These are phyloP conservation scores for Psittacara wagleri DNA, from an alignment of 2,113 vertebrate genomes.

Conservation along the genomic window DNA sequence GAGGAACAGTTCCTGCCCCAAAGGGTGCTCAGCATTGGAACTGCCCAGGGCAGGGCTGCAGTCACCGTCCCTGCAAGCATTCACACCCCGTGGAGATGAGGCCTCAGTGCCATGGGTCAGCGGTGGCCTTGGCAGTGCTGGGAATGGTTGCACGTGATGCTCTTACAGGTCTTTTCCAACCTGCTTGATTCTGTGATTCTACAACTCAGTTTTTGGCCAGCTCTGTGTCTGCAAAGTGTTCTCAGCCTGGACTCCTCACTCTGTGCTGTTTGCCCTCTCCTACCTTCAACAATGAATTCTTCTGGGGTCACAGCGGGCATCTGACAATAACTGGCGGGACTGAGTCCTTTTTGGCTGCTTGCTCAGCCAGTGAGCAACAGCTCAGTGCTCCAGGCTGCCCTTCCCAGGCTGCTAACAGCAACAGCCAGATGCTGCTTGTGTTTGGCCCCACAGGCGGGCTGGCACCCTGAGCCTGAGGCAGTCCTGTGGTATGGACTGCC, in stretches of 20 bases:
- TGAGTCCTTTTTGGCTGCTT: neutral
- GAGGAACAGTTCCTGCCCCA: no score
- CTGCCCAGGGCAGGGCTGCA: neutral
- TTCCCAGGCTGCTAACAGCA: neutral
- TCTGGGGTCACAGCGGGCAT: neutral
- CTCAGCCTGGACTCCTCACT: neutral
- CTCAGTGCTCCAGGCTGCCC: neutral
- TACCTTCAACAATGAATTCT: neutral
- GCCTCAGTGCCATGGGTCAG: neutral
- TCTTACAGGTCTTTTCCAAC: neutral
- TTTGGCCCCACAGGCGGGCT: neutral
- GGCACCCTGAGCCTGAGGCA: neutral
- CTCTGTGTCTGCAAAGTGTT: neutral
- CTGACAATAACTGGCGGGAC: neutral
- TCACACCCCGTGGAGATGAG: rapidly evolving
- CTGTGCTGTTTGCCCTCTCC: neutral
- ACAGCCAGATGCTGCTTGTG: neutral
- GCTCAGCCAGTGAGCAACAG: neutral
- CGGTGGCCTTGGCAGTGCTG: neutral
- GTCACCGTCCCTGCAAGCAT: rapidly evolving
- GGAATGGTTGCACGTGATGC: neutral
- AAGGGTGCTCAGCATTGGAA: neutral
- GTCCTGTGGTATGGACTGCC: neutral
- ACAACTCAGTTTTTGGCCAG: neutral
- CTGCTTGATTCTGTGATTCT: neutral